phyloP scores from a whole-genome alignment of 92 coral and sea anemone genomes.

The Bergia sp. region DNA sequence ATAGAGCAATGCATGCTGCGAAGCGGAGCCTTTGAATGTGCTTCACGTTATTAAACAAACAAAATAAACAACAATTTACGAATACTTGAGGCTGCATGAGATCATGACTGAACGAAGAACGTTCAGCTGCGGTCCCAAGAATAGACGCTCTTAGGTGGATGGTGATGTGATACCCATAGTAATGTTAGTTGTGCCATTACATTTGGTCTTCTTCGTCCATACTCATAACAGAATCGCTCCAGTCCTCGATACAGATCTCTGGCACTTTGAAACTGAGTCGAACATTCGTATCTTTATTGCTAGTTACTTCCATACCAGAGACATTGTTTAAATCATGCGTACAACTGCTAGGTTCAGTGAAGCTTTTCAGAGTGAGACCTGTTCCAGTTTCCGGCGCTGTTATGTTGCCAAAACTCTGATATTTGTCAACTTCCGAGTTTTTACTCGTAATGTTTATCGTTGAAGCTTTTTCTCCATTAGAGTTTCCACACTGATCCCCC shows the following conservation, averaged over 20 bases:
- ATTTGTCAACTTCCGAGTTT: not conserved
- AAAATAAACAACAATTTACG: too few species aligned
- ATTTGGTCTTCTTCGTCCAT: slow-evolving; percentile 42
- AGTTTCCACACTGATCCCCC: not conserved
- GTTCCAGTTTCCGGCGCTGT: not conserved
- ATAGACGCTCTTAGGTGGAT: too few species aligned
- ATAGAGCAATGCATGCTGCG: too few species aligned
- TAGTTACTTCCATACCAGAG: not conserved
- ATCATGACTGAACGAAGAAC: too few species aligned
- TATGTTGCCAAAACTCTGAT: not conserved
- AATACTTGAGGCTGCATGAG: too few species aligned
- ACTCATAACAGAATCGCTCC: slow-evolving; percentile 59
- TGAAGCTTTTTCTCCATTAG: not conserved
- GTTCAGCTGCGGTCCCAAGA: too few species aligned
- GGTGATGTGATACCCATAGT: too few species aligned
- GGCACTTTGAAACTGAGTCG: slow-evolving; percentile 38
- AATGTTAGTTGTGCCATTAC: too few species aligned
- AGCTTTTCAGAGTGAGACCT: too few species aligned
- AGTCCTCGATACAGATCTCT: slow-evolving; percentile 69
- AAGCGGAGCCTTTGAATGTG: too few species aligned
- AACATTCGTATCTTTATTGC: too few species aligned
- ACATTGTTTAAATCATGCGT: not conserved
- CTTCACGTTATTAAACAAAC: too few species aligned
- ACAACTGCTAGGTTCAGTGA: not conserved
- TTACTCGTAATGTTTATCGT: not conserved